These are phyloP conservation scores for Agraylea sexmaculata DNA, from an alignment of 1,140 invertebrate genomes.

Conservation along the genomic window DNA sequence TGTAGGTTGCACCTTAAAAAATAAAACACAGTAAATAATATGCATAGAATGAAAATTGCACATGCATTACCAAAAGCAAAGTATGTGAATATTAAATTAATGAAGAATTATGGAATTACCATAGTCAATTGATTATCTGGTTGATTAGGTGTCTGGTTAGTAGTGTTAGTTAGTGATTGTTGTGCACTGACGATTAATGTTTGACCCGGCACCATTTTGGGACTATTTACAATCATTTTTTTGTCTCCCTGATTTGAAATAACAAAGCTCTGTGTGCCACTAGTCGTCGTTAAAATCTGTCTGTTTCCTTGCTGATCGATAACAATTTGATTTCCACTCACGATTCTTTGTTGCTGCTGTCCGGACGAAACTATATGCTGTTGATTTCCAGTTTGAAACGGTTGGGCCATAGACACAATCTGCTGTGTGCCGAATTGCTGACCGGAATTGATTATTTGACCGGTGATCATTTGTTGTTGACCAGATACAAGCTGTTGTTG, in stretches of 20 bases:
- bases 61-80: no score
- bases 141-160: constrained; percentile 1
- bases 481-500: no score
- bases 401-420: constrained; percentile 11
- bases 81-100: no score
- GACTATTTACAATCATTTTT: constrained; percentile 12
- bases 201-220: constrained; percentile 12
- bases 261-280: constrained; percentile 20
- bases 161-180: constrained; percentile 1
- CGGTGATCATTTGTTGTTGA: no score
- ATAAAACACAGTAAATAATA: not conserved
- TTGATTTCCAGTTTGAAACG: constrained; percentile 10
- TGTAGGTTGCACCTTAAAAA: constrained; percentile 24
- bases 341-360: constrained; percentile 10
- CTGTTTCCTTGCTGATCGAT: constrained; percentile 20
- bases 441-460: constrained; percentile 11
- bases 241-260: constrained; percentile 15
- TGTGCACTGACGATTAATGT: constrained; percentile 12
- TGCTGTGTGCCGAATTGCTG: constrained; percentile 14
- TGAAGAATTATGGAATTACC: not conserved
- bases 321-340: constrained; percentile 11
- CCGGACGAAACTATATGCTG: not conserved
- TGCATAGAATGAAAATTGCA: constrained; percentile 3
- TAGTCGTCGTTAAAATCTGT: constrained; percentile 11
- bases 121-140: constrained; percentile 3